A percentile compares a stretch with the other conserved stretches of the same genome.
Evolutionary conservation across 2,888 invertebrate genomes (phyloP).

Genomic region (Diadegma fenestrale): DNA sequence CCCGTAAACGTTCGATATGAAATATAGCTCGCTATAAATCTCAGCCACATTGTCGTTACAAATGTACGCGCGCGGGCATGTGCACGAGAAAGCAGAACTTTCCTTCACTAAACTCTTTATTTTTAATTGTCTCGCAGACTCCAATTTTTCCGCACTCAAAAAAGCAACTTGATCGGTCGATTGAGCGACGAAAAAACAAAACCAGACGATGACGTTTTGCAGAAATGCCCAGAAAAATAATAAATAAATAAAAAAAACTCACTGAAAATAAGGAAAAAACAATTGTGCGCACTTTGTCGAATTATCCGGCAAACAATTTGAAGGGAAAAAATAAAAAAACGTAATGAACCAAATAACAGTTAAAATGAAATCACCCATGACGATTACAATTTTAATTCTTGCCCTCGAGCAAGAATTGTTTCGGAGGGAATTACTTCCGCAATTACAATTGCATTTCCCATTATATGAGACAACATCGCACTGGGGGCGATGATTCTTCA

Average conservation of each 20-base stretch:
- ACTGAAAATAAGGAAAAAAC: too few relatives aligned
- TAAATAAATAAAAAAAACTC: too few relatives aligned
- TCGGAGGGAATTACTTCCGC: slow-evolving; percentile 70
- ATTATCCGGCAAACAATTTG: slow-evolving; percentile 26
- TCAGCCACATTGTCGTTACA: slow-evolving; percentile 78
- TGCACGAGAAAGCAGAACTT: slow-evolving; percentile 41
- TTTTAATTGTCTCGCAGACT: too few relatives aligned
- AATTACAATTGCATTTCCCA: slow-evolving; percentile 72
- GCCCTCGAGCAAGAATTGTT: slow-evolving; percentile 25
- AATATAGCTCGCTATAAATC: slow-evolving; percentile 80
- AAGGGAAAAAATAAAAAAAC: background rate
- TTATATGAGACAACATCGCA: slow-evolving; percentile 67
- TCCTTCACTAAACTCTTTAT: slow-evolving; percentile 34
- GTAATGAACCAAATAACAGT: slow-evolving; percentile 18
- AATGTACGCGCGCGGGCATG: slow-evolving; percentile 9
- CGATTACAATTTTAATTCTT: slow-evolving; percentile 75
- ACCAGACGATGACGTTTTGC: too few relatives aligned
- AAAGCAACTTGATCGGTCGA: too few relatives aligned
- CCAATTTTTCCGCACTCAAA: too few relatives aligned
- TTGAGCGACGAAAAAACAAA: too few relatives aligned
- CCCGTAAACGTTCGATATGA: slow-evolving; percentile 80
- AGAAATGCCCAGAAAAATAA: too few relatives aligned
- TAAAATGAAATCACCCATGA: slow-evolving; percentile 63
- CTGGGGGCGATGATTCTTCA: slow-evolving; percentile 18
- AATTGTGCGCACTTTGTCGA: background rate